phyloP scores from a whole-genome alignment of 2,113 vertebrate species.

The Calidris pygmaea region DNA sequence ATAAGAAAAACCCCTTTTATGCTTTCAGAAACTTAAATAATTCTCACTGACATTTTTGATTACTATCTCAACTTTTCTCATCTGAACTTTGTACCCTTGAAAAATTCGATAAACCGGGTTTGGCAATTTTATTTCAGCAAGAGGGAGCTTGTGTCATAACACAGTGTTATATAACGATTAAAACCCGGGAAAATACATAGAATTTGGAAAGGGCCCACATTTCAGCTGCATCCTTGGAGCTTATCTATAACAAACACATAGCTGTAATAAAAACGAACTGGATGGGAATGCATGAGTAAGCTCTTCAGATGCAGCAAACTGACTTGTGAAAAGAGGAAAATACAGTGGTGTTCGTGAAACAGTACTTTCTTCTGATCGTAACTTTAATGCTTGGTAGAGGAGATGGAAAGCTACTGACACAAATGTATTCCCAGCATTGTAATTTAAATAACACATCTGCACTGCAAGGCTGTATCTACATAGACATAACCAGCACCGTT shows the following conservation, averaged over 20 bases:
- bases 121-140: conserved; percentile 36
- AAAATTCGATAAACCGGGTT: conserved; percentile 19
- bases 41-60: conserved; percentile 33
- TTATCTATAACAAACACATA: conserved; percentile 59
- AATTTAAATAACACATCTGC: conserved; percentile 67
- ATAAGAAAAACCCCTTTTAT: background rate
- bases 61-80: conserved; percentile 28
- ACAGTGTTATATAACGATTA: conserved; percentile 40
- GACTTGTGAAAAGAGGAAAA: conserved; percentile 26
- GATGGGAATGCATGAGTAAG: conserved; percentile 50
- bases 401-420: conserved; percentile 61
- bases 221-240: conserved; percentile 40
- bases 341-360: background rate
- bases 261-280: conserved; percentile 56
- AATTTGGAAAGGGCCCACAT: conserved; percentile 41
- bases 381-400: background rate
- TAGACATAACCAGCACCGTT: conserved; percentile 27
- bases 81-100: conserved; percentile 56
- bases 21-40: conserved; percentile 13
- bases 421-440: conserved; percentile 60
- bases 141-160: conserved; percentile 36
- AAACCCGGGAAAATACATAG: conserved; percentile 43
- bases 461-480: conserved; percentile 34
- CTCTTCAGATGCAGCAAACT: conserved; percentile 41
- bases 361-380: background rate